Base-by-base conservation (phyloP, 2,113 vertebrate species). In the Cygnus atratus region DNA sequence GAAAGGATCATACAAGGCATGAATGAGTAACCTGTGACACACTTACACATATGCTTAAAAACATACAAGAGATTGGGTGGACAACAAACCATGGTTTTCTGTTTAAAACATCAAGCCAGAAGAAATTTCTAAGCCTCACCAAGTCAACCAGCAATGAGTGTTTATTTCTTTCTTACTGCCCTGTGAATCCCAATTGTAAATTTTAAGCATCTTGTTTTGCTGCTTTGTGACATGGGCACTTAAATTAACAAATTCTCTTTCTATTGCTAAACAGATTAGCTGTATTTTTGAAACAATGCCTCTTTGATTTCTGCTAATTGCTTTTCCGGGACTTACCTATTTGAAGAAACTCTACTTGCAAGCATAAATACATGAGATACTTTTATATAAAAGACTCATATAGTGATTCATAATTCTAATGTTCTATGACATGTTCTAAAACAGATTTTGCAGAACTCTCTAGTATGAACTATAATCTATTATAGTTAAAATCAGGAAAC, bases 371-470 rank as follows among this genome's bases (percentile, higher is more conserved):
- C 4, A 62, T 1, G 1, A 63, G 4, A 73, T 13, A 9, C 0
- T 75, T 14, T 82, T 78, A 50, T 63, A 33, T 25, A 52, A 52
- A 71, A 78, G 37, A 77, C 11, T 74, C 5, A 24, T 14, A 84
- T 7, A 52, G 22, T 74, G 13, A 87, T 44, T 70, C 72, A 71
- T 21, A 54, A 63, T 37, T 54, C 59, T 87, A 52, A 62, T 37
- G 25, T 39, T 62, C 22, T 39, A 26, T 37, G 25, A 37, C 59
- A 35, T 10, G n/a, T 37, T 52, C 81, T 57, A 72, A 48, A 86
- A 72, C 16, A 72, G 21, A 76, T 95, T 95, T 90, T 83, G 67
- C 87, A 83, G 84, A 88, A 86, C 86, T n/a, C 52, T 66, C n/a
- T 31, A 82, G 65, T n/a, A 77, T 61, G 18, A 73, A 54, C 50